phyloP scores from a whole-genome alignment of 2,888 invertebrate species.

The Tipula lateralis region DNA sequence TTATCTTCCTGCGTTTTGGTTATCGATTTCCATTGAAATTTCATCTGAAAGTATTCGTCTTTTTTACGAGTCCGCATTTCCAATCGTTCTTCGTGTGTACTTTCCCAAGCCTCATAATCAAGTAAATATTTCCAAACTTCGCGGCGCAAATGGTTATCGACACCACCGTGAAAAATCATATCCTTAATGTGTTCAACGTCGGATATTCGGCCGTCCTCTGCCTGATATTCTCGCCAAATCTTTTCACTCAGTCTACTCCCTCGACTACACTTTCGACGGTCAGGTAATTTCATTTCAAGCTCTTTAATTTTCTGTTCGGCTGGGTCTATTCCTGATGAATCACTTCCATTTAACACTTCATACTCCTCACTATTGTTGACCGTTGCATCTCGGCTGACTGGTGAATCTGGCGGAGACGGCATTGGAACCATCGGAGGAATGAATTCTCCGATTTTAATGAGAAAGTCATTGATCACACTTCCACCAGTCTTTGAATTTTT shows the following conservation, averaged over 20 bases:
- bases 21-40: slow-evolving; percentile 92
- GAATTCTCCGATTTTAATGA: slow-evolving; percentile 45
- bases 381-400: not conserved
- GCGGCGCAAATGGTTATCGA: slow-evolving; percentile 52
- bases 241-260: slow-evolving; percentile 63
- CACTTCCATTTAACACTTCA: slow-evolving; percentile 41
- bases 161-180: not conserved
- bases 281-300: slow-evolving; percentile 42
- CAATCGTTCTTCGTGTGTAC: slow-evolving; percentile 66
- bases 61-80: slow-evolving; percentile 65
- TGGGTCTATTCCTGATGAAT: slow-evolving; percentile 39
- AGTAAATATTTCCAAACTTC: slow-evolving; percentile 95
- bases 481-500: slow-evolving; percentile 44
- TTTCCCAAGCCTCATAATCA: slow-evolving; percentile 81
- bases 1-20: slow-evolving; percentile 78
- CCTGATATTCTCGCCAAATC: slow-evolving; percentile 78
- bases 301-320: slow-evolving; percentile 47
- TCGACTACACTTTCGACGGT: slow-evolving; percentile 31
- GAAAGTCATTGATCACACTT: slow-evolving; percentile 46
- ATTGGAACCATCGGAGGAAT: slow-evolving; percentile 42
- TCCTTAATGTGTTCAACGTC: slow-evolving; percentile 74
- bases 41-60: slow-evolving; percentile 91
- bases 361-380: slow-evolving; percentile 39
- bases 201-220: slow-evolving; percentile 72
- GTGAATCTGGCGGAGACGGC: slow-evolving; percentile 35